Conservation (phyloP, 2,113 vertebrate species). For the Alces alces region DNA sequence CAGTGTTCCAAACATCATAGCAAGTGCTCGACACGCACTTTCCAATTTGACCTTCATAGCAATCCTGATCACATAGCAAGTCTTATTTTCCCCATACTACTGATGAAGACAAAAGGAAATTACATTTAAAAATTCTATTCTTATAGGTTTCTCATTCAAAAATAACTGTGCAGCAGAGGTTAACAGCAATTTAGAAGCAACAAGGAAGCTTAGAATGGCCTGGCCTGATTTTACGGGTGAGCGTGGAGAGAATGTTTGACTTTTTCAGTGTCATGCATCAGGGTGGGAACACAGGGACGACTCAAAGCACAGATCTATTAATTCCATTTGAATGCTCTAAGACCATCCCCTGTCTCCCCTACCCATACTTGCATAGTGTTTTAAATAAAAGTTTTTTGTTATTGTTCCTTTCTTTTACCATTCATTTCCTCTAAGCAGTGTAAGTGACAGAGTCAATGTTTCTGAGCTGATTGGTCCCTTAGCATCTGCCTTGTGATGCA, state of each 20-base stretch:
- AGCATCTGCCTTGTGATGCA: neutral
- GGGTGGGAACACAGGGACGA: neutral
- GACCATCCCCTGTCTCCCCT: neutral
- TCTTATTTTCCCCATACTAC: neutral
- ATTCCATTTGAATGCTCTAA: neutral
- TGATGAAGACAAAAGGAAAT: neutral
- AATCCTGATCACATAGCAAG: neutral
- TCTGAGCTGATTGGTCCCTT: slow-evolving; percentile 13
- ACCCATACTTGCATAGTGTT: neutral
- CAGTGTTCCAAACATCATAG: neutral
- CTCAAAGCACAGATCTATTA: neutral
- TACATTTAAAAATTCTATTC: neutral
- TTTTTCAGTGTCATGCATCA: neutral
- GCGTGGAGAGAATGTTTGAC: neutral
- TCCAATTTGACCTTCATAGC: neutral
- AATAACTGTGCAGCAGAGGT: neutral
- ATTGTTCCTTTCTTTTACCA: neutral
- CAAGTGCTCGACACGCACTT: neutral
- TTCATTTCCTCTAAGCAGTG: neutral
- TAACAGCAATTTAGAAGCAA: neutral
- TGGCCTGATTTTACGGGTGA: neutral
- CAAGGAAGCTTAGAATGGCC: neutral
- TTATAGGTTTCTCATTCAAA: neutral
- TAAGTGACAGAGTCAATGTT: slow-evolving; percentile 11
- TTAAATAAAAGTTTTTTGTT: slow-evolving; percentile 1